Percentiles rank a stretch among this genome's conserved stretches.
Conservation (phyloP, 1,140 invertebrate species). For the Brachionus plicatilis region DNA sequence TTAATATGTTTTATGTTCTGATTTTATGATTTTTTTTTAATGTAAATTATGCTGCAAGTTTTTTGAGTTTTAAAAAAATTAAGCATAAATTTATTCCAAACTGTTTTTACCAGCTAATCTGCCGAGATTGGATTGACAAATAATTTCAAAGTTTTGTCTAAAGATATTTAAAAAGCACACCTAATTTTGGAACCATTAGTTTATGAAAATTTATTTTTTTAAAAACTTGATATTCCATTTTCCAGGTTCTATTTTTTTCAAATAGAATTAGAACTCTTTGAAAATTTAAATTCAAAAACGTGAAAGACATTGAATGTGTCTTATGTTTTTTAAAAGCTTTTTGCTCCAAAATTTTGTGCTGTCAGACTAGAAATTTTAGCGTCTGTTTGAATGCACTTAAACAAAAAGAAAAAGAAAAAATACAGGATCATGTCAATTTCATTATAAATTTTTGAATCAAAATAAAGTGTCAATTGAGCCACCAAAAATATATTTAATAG, state of each 20-base stretch:
- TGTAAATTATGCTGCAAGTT: not conserved
- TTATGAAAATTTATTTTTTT: not conserved
- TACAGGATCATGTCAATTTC: too few relatives aligned
- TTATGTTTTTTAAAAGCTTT: too few relatives aligned
- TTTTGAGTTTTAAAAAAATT: not conserved
- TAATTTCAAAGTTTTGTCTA: not conserved
- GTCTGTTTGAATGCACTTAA: too few relatives aligned
- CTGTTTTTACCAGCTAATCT: not conserved
- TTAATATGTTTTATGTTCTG: not conserved
- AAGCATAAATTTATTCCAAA: not conserved
- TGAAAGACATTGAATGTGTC: not conserved
- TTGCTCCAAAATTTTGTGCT: too few relatives aligned
- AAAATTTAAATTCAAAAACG: not conserved
- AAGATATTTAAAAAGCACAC: not conserved
- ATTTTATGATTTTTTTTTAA: not conserved
- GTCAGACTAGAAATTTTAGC: too few relatives aligned
- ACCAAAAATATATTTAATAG: too few relatives aligned
- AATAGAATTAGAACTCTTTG: not conserved
- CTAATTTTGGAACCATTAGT: not conserved
- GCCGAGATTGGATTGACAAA: not conserved
- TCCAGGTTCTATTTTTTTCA: not conserved
- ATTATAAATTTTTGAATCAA: too few relatives aligned
- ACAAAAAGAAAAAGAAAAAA: too few relatives aligned
- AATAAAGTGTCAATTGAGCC: too few relatives aligned
- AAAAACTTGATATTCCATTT: not conserved